phyloP scores from a whole-genome alignment of 1,140 invertebrate genomes.

The Zaprionus africanus region DNA sequence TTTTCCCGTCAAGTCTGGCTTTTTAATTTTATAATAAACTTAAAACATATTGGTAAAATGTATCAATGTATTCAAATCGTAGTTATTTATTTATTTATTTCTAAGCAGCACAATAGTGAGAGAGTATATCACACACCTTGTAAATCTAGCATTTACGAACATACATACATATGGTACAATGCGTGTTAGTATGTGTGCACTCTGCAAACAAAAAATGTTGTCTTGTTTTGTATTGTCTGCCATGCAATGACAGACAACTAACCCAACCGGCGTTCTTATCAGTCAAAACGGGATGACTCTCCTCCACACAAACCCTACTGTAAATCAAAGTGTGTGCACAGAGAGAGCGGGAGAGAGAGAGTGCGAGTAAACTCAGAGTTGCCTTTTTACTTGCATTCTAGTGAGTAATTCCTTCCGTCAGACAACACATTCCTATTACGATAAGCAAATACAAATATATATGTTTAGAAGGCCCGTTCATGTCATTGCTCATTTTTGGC shows the following conservation, averaged over 20 bases:
- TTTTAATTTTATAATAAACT: too few species aligned
- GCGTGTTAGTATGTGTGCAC: not conserved
- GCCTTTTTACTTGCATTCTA: not conserved
- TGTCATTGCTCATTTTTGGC: slow-evolving; percentile 51
- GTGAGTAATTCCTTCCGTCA: slow-evolving; percentile 17
- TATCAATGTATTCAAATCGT: too few species aligned
- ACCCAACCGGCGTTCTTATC: slow-evolving; percentile 44
- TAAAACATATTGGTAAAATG: too few species aligned
- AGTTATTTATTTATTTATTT: too few species aligned
- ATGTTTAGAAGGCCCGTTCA: slow-evolving; percentile 32
- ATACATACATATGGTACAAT: not conserved
- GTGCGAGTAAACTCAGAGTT: not conserved
- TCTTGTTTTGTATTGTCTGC: slow-evolving; percentile 10
- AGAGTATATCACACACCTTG: too few species aligned
- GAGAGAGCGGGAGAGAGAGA: not conserved
- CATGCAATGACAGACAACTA: slow-evolving; percentile 19
- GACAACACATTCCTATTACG: slow-evolving; percentile 38
- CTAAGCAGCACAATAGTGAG: not conserved
- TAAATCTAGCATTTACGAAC: not conserved
- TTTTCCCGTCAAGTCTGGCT: too few species aligned
- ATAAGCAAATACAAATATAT: slow-evolving; percentile 39
- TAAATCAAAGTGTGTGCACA: slow-evolving; percentile 13
- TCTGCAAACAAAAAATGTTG: slow-evolving; percentile 23
- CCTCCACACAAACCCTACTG: slow-evolving; percentile 27
- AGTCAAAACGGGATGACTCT: slow-evolving; percentile 50